Conservation (phyloP, 2,797 vertebrate species). For the Avahi laniger region DNA sequence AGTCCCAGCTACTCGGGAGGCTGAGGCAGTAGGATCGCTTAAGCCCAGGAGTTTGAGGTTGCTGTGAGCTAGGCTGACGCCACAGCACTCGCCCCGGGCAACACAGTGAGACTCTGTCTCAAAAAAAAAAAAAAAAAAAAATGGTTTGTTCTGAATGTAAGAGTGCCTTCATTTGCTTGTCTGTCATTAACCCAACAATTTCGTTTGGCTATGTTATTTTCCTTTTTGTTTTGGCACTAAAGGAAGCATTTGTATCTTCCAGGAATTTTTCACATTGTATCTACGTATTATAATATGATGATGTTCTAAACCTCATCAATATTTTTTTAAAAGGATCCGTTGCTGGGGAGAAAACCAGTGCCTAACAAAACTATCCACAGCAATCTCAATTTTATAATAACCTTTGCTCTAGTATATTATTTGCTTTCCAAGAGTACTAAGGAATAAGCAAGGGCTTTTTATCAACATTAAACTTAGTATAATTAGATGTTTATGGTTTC, state of each 20-base stretch:
- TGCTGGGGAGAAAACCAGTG: not conserved
- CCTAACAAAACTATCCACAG: not conserved
- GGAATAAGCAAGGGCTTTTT: slow-evolving; percentile 41
- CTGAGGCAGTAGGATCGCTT: too few relatives aligned
- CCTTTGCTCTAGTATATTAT: slow-evolving; percentile 41
- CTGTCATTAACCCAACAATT: not conserved
- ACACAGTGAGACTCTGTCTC: too few relatives aligned
- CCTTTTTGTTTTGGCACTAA: not conserved
- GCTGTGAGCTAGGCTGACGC: too few relatives aligned
- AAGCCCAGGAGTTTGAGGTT: too few relatives aligned
- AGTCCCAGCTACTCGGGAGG: too few relatives aligned
- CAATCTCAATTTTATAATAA: slow-evolving; percentile 26
- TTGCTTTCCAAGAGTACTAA: slow-evolving; percentile 41
- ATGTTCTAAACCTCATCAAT: not conserved
- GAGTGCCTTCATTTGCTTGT: not conserved
- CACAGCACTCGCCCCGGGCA: too few relatives aligned
- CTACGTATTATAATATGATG: not conserved
- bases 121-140: too few relatives aligned
- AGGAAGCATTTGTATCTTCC: not conserved
- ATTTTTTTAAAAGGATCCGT: not conserved
- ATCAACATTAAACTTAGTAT: slow-evolving; percentile 30
- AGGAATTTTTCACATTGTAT: not conserved
- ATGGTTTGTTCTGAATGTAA: not conserved
- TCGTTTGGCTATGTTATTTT: not conserved
- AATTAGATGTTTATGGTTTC: slow-evolving; percentile 57